These are phyloP conservation scores for Aphidius colemani DNA, from an alignment of 2,888 invertebrate genomes.

Conservation along the genomic window DNA sequence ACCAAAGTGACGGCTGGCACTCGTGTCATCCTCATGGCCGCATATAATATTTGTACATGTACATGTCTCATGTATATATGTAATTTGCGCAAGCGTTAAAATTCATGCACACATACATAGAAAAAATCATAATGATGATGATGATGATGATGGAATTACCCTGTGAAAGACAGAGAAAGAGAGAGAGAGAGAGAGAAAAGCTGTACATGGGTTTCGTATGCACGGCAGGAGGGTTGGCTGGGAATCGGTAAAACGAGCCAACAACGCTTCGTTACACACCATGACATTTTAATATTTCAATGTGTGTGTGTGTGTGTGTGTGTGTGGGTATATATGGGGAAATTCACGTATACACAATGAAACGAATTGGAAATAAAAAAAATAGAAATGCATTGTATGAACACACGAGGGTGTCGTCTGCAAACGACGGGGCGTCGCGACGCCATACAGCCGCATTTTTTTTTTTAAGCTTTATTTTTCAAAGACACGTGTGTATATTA, in stretches of 20 bases:
- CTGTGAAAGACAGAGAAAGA: slow-evolving; percentile 9
- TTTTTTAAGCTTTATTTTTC: neutral
- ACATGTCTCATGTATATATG: slow-evolving; percentile 5
- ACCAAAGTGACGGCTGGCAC: slow-evolving; percentile 27
- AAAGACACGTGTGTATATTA: slow-evolving; percentile 27
- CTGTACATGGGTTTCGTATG: slow-evolving; percentile 6
- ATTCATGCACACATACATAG: neutral
- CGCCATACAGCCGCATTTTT: slow-evolving; percentile 15
- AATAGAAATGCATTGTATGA: slow-evolving; percentile 11
- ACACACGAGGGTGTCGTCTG: slow-evolving; percentile 23
- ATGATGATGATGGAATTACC: slow-evolving; percentile 22
- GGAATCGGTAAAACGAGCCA: slow-evolving; percentile 10
- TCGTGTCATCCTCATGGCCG: neutral
- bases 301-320: neutral
- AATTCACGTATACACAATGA: slow-evolving; percentile 16
- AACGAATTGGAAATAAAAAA: slow-evolving; percentile 7
- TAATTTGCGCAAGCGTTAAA: slow-evolving; percentile 14
- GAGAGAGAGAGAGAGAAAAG: slow-evolving; percentile 12
- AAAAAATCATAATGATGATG: neutral
- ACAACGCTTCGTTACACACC: slow-evolving; percentile 15
- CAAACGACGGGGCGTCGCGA: slow-evolving; percentile 26
- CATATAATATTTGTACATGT: neutral
- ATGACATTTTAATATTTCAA: neutral
- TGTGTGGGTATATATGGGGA: slow-evolving; percentile 20
- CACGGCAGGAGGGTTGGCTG: slow-evolving; percentile 13